phyloP scores from a whole-genome alignment of 2,797 vertebrate genomes.

The Xiphophorus birchmanni region DNA sequence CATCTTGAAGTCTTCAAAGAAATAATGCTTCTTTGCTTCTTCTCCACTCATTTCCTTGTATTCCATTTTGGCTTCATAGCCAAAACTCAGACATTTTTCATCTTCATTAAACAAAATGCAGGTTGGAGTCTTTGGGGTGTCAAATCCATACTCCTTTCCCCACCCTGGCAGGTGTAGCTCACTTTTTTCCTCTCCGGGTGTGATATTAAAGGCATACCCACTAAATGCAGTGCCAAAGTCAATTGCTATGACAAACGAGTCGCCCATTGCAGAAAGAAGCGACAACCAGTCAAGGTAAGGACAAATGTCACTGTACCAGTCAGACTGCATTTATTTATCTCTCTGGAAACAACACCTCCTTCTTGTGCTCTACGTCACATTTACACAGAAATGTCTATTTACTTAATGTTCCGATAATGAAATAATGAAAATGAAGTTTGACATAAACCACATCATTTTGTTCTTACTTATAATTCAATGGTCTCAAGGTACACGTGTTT shows the following conservation, averaged over 20 bases:
- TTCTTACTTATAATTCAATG: too few species aligned
- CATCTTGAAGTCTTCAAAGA: not conserved
- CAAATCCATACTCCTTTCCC: not conserved
- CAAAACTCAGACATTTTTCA: not conserved
- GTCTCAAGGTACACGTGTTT: too few species aligned
- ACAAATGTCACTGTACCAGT: rapidly evolving
- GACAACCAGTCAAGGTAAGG: not conserved
- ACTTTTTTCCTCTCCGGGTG: rapidly evolving
- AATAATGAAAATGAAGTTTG: too few species aligned
- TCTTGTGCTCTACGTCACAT: not conserved
- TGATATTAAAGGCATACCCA: not conserved
- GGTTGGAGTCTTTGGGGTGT: not conserved
- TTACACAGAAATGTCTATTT: too few species aligned
- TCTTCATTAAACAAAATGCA: not conserved
- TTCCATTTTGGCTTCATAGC: not conserved
- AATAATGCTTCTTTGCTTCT: not conserved
- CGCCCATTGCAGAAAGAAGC: not conserved
- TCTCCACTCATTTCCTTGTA: not conserved
- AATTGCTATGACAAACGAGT: not conserved
- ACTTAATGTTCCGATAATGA: too few species aligned
- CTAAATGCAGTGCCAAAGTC: not conserved
- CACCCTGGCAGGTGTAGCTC: rapidly evolving
- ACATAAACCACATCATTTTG: too few species aligned
- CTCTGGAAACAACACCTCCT: not conserved
- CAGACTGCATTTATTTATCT: not conserved